Percentiles rank a stretch among this genome's conserved stretches.
Conservation (phyloP, 2,888 invertebrate genomes). For the Digitonthophagus gazella region DNA sequence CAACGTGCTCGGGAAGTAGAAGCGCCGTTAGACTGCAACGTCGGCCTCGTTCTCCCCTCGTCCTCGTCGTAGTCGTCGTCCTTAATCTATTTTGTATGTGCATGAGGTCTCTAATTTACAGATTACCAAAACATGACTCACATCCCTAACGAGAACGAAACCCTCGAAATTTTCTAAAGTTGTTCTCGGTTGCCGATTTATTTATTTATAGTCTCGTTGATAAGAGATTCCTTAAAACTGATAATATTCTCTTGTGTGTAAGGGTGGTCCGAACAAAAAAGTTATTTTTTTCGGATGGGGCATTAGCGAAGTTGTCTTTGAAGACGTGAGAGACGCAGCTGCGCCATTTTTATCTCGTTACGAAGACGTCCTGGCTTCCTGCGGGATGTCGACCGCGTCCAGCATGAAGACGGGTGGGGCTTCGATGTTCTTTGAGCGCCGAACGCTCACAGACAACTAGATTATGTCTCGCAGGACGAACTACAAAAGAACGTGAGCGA, state of each 20-base stretch:
- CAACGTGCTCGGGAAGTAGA: constrained; percentile 34
- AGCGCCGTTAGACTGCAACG: constrained; percentile 11
- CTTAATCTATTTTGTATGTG: constrained; percentile 29
- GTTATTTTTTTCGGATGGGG: not conserved
- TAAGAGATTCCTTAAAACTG: too few relatives aligned
- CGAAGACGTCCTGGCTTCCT: not conserved
- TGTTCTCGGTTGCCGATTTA: not conserved
- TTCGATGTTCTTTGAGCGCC: not conserved
- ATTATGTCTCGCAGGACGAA: not conserved
- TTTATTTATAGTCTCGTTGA: too few relatives aligned
- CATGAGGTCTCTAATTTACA: constrained; percentile 29
- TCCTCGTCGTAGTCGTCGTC: too few relatives aligned
- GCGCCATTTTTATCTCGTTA: constrained; percentile 16
- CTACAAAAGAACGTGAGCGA: not conserved
- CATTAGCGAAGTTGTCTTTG: not conserved
- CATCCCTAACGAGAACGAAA: constrained; percentile 14
- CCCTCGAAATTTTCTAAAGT: not conserved
- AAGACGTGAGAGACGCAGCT: constrained; percentile 6
- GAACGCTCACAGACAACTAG: not conserved
- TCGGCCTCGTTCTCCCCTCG: constrained; percentile 13
- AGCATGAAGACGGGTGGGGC: not conserved
- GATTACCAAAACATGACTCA: constrained; percentile 26
- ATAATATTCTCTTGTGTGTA: too few relatives aligned
- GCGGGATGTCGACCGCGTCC: not conserved
- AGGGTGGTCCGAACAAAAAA: not conserved